Base-by-base conservation (phyloP, 1,140 invertebrate species). In the Chrysomallon squamiferum region DNA sequence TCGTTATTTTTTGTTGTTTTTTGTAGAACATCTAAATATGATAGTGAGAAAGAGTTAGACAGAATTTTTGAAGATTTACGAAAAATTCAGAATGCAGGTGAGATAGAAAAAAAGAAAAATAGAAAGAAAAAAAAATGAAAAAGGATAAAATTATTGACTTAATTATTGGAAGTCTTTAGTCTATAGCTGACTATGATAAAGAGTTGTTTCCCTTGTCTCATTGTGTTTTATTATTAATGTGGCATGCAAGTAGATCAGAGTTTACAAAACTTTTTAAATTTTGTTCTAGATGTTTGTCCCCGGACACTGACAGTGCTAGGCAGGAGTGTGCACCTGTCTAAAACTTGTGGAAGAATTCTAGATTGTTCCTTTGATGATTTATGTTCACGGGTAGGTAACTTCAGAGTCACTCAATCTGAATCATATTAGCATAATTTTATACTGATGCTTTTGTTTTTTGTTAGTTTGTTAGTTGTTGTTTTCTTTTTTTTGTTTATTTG, bases 301-400 rank as follows among this genome's bases (percentile, higher is more conserved):
- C 90, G 90, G 80, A 93, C 90, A 3, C 89, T 99, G 54, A 93
- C 88, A 70, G 95, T 97, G 78, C 89, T 92, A 79, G 95, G 95
- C 29, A 87, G 97, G 71, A 92, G 97, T 87, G 91, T 99, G 0
- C 90, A 87, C 3, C 95, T 99, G 80, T 87, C 90, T 9, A 95
- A 91, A 87, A 94, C 95, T 18, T 99, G 96, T 87, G 97, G 96
- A 0, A 90, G 92, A 84, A 89, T 99, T 43, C 87, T 96, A 61
- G 93, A 99, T 87, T 91, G 93, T 29, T 91, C 89, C 1, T 99
- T 99, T 88, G 87, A 90, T 4, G 95, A 97, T 86, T 87, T 99
- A 58, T 98, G 96, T 87, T 90, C 93, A 81, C 88, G 94, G 81
- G 94, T 96, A 88, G 88, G 88, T 86, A 65, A 33, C 13, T 15